A percentile compares a stretch with the other conserved stretches of the same genome.
Evolutionary conservation across 1,140 invertebrate genomes (phyloP).

Genomic region (Himalopsyche phryganea): DNA sequence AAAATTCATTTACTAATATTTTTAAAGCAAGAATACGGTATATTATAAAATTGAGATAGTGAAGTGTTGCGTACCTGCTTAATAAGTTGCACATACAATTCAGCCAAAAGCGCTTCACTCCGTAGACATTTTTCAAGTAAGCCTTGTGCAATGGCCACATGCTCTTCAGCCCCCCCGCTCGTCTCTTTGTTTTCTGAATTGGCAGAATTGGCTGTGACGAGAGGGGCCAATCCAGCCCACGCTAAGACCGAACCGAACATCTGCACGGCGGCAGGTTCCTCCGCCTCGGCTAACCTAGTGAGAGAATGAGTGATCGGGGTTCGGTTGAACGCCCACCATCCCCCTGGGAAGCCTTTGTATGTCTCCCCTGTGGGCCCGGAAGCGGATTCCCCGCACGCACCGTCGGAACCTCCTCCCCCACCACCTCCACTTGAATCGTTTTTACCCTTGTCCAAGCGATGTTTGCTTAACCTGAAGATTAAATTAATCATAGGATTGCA

Average conservation of each 20-base stretch:
- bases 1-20: too few species aligned
- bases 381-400: background rate
- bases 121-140: slow-evolving; percentile 88
- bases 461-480: slow-evolving; percentile 70
- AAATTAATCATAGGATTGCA: too few species aligned
- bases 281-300: slow-evolving; percentile 77
- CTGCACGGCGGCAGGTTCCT: slow-evolving; percentile 80
- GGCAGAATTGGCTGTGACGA: background rate
- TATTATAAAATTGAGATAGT: too few species aligned
- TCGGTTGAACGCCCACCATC: slow-evolving; percentile 88
- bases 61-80: slow-evolving; percentile 57
- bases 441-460: slow-evolving; percentile 80
- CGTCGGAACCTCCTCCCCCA: slow-evolving; percentile 47
- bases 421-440: slow-evolving; percentile 68
- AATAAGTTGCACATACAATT: slow-evolving; percentile 89
- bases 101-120: slow-evolving; percentile 82
- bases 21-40: too few species aligned
- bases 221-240: slow-evolving; percentile 68
- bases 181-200: slow-evolving; percentile 43
- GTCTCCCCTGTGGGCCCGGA: slow-evolving; percentile 61
- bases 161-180: slow-evolving; percentile 74
- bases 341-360: slow-evolving; percentile 76
- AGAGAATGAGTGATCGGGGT: slow-evolving; percentile 76
- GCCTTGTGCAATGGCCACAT: slow-evolving; percentile 81
- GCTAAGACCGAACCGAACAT: slow-evolving; percentile 73